A percentile compares a stretch with the other conserved stretches of the same genome.
Conservation (phyloP, 1,140 invertebrate genomes). For the Cecropterus lyciades region DNA sequence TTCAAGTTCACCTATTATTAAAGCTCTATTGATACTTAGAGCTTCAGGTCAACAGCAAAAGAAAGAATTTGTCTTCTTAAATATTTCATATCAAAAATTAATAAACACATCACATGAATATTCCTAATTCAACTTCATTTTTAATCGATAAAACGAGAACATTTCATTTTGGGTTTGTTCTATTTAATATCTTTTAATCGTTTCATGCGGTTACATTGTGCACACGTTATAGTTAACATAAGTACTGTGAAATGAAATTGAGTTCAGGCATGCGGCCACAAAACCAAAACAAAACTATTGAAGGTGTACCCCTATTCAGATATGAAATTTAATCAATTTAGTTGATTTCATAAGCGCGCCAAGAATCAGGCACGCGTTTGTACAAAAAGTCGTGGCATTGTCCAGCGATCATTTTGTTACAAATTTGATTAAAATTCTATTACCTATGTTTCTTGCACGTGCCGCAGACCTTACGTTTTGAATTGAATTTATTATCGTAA, state of each 20-base stretch:
- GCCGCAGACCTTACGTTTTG: conserved; percentile 53
- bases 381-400: conserved; percentile 63
- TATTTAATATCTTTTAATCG: not conserved
- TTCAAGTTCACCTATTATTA: no score
- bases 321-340: conserved; percentile 81
- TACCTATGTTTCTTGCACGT: conserved; percentile 56
- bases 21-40: no score
- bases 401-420: conserved; percentile 70
- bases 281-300: conserved; percentile 46
- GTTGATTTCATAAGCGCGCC: conserved; percentile 63
- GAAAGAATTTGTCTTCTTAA: no score
- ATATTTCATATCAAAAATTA: no score
- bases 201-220: conserved; percentile 1
- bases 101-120: not conserved
- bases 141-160: conserved; percentile 5
- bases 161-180: not conserved
- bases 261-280: conserved; percentile 27
- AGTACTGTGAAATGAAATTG: conserved; percentile 3
- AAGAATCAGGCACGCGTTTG: conserved; percentile 62
- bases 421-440: conserved; percentile 81
- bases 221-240: conserved; percentile 5
- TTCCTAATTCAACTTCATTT: not conserved
- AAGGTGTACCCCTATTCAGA: conserved; percentile 62
- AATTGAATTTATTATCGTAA: conserved; percentile 25
- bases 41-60: no score